Evolutionary conservation across 2,888 invertebrate genomes (phyloP).

Genomic region (Cosmorhoe ocellata): DNA sequence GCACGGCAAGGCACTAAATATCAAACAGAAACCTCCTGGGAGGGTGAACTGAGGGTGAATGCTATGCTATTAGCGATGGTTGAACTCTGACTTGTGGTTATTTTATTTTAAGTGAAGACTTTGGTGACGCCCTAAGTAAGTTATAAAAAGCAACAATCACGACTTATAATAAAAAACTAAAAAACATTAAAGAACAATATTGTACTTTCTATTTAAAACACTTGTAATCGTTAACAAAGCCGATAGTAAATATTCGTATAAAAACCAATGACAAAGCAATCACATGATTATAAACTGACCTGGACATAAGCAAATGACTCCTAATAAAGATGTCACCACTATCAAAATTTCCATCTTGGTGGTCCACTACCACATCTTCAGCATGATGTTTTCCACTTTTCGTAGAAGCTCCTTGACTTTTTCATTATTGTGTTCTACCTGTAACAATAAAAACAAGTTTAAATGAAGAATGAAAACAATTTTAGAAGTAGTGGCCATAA

Average conservation of each 20-base stretch:
- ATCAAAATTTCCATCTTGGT: slow-evolving; percentile 62
- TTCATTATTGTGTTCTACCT: slow-evolving; percentile 54
- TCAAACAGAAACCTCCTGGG: slow-evolving; percentile 48
- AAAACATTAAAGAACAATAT: no score
- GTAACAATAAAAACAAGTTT: slow-evolving; percentile 39
- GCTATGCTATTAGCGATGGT: slow-evolving; percentile 63
- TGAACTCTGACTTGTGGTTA: slow-evolving; percentile 71
- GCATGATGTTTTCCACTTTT: slow-evolving; percentile 21
- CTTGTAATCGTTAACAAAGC: no score
- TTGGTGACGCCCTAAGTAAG: slow-evolving; percentile 9
- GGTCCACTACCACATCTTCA: slow-evolving; percentile 60
- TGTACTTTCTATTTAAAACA: no score
- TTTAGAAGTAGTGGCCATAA: no score
- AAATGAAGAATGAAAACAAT: no score
- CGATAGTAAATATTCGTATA: no score
- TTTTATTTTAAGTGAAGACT: slow-evolving; percentile 41
- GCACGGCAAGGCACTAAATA: slow-evolving; percentile 77
- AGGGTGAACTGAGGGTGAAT: slow-evolving; percentile 59
- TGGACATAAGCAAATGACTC: slow-evolving; percentile 61
- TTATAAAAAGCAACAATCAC: background rate
- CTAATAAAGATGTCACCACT: slow-evolving; percentile 62
- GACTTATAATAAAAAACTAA: background rate
- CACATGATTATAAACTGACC: slow-evolving; percentile 44
- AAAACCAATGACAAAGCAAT: no score
- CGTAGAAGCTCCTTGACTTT: slow-evolving; percentile 43